Evolutionary conservation across 2,797 vertebrate species (phyloP).

Genomic region (Hipposideros larvatus): DNA sequence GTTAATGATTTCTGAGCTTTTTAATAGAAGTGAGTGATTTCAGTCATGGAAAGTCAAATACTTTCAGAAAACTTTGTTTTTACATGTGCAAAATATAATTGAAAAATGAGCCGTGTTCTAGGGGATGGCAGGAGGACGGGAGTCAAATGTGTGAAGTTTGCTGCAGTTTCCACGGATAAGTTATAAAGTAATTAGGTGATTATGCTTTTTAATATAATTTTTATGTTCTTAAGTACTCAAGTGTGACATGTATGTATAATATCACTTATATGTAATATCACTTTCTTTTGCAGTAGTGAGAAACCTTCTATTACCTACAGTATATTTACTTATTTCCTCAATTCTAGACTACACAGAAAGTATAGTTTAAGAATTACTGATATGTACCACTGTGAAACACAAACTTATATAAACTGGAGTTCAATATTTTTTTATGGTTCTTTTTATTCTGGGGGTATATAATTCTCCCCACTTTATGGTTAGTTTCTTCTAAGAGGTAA

Average conservation of each 20-base stretch:
- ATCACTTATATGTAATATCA: no score
- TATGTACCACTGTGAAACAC: not conserved
- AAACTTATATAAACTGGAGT: not conserved
- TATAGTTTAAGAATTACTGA: not conserved
- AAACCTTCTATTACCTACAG: not conserved
- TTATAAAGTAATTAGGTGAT: not conserved
- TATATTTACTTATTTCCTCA: constrained; percentile 1
- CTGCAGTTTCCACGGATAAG: not conserved
- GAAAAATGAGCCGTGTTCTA: not conserved
- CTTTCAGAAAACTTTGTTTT: not conserved
- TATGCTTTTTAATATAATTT: constrained; percentile 9
- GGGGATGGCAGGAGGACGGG: not conserved
- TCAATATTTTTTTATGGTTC: not conserved
- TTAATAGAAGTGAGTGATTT: not conserved
- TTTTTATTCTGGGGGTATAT: not conserved
- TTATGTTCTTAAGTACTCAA: not conserved
- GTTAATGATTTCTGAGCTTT: not conserved
- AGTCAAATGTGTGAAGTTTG: not conserved
- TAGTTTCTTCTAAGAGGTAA: not conserved
- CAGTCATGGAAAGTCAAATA: not conserved
- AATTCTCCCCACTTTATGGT: not conserved
- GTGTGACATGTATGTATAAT: not conserved
- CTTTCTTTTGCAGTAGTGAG: not conserved
- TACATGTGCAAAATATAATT: not conserved
- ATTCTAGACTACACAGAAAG: not conserved